Conservation (phyloP, 2,797 vertebrate genomes). For the Garrulus glandarius region DNA sequence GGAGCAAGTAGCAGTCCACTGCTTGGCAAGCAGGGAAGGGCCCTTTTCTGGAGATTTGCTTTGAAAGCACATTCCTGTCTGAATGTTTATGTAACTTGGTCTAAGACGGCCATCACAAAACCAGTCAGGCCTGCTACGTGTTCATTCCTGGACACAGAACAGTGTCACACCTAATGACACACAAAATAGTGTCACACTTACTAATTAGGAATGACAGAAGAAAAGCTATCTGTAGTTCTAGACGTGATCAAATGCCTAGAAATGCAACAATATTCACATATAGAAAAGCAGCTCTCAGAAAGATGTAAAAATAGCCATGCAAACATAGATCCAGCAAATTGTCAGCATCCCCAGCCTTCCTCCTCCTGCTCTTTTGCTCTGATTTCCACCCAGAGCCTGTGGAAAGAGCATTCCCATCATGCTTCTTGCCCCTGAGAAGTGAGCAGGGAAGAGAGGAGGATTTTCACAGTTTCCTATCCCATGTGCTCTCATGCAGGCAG, state of each 20-base stretch:
- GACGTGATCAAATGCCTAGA: not conserved
- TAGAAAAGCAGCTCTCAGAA: not conserved
- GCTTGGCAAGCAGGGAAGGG: not conserved
- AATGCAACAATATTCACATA: not conserved
- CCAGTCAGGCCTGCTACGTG: not conserved
- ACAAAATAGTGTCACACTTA: not conserved
- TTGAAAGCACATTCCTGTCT: not conserved
- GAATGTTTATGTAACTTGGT: not conserved
- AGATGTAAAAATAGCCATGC: not conserved
- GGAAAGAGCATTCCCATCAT: not conserved
- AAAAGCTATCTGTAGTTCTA: not conserved
- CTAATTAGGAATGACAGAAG: not conserved
- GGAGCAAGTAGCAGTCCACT: not conserved
- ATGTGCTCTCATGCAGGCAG: not conserved
- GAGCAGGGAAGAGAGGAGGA: not conserved
- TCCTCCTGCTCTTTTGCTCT: not conserved
- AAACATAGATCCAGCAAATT: not conserved
- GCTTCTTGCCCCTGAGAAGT: not conserved
- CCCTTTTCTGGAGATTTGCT: not conserved
- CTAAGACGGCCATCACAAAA: not conserved
- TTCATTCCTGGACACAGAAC: not conserved
- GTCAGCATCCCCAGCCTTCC: not conserved
- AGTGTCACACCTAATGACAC: not conserved
- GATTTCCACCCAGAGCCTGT: not conserved
- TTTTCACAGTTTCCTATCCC: not conserved